Evolutionary conservation across 1,140 invertebrate genomes (phyloP).

Genomic region (Aphelenchoides avenae): DNA sequence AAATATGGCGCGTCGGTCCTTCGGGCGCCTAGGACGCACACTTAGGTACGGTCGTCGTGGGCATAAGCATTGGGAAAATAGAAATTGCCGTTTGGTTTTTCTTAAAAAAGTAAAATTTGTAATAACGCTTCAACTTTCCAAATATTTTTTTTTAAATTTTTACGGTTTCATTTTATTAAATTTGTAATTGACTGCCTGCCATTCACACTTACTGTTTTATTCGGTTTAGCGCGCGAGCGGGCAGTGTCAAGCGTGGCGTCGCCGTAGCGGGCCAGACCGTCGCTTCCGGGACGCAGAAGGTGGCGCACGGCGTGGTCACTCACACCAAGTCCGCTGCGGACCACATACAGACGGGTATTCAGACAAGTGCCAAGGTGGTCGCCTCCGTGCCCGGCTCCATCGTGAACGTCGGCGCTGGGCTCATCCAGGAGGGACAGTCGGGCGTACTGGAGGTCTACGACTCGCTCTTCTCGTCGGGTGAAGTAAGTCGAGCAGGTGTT

Average conservation of each 20-base stretch:
- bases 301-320: slow-evolving; percentile 55
- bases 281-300: slow-evolving; percentile 54
- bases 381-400: slow-evolving; percentile 41
- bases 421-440: slow-evolving; percentile 44
- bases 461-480: slow-evolving; percentile 11
- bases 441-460: slow-evolving; percentile 39
- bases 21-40: slow-evolving; percentile 53
- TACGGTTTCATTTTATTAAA: slow-evolving; percentile 1
- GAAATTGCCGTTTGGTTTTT: no score
- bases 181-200: no score
- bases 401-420: slow-evolving; percentile 39
- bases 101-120: no score
- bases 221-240: slow-evolving; percentile 50
- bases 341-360: slow-evolving; percentile 51
- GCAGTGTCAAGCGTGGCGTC: slow-evolving; percentile 50
- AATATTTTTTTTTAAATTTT: no score
- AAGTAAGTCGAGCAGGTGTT: slow-evolving; percentile 5
- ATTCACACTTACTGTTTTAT: no score
- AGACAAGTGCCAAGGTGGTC: slow-evolving; percentile 52
- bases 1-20: slow-evolving; percentile 51
- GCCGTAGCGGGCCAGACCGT: slow-evolving; percentile 50
- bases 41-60: slow-evolving; percentile 35
- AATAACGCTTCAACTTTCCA: no score
- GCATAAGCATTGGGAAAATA: slow-evolving; percentile 7
- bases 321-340: slow-evolving; percentile 58